Conservation (phyloP, 2,113 vertebrate species). For the Chinchilla lanigera region DNA sequence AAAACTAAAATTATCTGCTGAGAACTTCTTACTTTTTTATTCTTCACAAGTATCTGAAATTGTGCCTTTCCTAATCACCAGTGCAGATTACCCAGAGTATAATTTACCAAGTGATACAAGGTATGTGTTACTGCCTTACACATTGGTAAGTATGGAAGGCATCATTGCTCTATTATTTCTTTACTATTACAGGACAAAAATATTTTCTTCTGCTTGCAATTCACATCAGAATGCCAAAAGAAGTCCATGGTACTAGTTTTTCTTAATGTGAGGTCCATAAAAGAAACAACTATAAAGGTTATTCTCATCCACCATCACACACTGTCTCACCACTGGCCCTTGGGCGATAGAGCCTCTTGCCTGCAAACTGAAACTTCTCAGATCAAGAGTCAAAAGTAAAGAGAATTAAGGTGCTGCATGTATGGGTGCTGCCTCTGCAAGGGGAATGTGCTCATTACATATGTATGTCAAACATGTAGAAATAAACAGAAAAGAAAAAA, state of each 20-base stretch:
- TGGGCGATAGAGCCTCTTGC: not conserved
- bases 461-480: not conserved
- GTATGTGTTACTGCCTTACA: not conserved
- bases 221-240: not conserved
- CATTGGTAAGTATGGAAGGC: not conserved
- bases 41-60: not conserved
- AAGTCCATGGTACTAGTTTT: not conserved
- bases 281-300: not conserved
- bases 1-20: not conserved
- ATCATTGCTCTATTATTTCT: not conserved
- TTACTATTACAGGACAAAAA: not conserved
- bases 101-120: not conserved
- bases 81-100: not conserved
- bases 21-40: not conserved
- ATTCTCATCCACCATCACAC: not conserved
- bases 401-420: not conserved
- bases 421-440: not conserved
- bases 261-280: not conserved
- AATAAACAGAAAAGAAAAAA: not conserved
- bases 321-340: not conserved
- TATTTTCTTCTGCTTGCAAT: not conserved
- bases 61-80: not conserved
- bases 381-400: not conserved
- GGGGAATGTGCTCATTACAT: not conserved
- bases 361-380: not conserved